phyloP scores from a whole-genome alignment of 2,113 vertebrate species.

The Thinocorus orbignyianus region DNA sequence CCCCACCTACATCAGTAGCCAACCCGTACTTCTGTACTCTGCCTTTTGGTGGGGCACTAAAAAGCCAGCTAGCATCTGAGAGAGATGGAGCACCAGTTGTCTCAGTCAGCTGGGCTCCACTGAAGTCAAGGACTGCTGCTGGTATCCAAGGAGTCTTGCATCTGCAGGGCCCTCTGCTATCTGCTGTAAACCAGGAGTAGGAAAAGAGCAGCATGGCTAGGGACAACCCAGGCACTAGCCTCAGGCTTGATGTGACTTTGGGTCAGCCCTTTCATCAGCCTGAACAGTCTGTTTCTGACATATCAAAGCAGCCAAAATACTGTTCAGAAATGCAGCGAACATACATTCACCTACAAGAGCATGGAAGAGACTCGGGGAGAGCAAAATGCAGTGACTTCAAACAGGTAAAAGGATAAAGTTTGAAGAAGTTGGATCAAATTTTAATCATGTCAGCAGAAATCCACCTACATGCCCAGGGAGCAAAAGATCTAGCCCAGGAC shows the following conservation, averaged over 20 bases:
- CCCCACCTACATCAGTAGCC: not conserved
- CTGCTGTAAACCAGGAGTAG: not conserved
- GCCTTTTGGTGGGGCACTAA: not conserved
- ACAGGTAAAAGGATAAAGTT: not conserved
- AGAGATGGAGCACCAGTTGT: not conserved
- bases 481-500: not conserved
- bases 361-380: not conserved
- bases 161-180: not conserved
- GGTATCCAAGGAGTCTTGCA: accelerated
- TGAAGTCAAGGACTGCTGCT: not conserved
- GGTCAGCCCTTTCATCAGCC: not conserved
- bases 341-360: not conserved
- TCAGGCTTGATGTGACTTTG: not conserved
- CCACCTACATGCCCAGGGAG: not conserved
- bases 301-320: not conserved
- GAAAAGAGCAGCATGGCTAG: accelerated
- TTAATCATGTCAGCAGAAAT: not conserved
- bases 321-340: not conserved
- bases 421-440: not conserved
- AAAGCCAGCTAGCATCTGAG: not conserved
- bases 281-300: not conserved
- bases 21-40: not conserved
- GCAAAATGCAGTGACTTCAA: not conserved
- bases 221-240: not conserved
- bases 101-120: not conserved